These are phyloP conservation scores for Melanotaenia maccullochi DNA, from an alignment of 2,797 vertebrate genomes.

Conservation along the genomic window DNA sequence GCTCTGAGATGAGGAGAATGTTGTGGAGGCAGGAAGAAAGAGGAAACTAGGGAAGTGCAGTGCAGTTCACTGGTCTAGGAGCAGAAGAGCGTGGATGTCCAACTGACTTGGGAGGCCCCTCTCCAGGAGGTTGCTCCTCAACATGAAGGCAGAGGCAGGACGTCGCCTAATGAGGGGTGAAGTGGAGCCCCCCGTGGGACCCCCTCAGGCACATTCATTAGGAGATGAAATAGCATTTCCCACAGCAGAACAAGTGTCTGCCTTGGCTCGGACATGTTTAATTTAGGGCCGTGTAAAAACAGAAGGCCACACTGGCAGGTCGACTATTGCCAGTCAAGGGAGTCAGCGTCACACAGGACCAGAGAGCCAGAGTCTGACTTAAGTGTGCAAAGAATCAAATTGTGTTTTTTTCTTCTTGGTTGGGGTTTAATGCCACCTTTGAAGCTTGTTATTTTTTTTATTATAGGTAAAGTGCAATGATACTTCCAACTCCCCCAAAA, in stretches of 20 bases:
- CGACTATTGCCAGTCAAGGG: slow-evolving; percentile 42
- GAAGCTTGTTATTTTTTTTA: slow-evolving; percentile 31
- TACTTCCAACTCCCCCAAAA: slow-evolving; percentile 23
- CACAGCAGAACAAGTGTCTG: slow-evolving; percentile 74
- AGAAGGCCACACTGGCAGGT: slow-evolving; percentile 66
- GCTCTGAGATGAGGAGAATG: slow-evolving; percentile 26
- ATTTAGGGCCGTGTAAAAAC: slow-evolving; percentile 78
- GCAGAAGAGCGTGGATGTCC: slow-evolving; percentile 72
- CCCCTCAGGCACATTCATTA: slow-evolving; percentile 88
- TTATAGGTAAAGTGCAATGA: slow-evolving; percentile 64
- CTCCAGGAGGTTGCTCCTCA: slow-evolving; percentile 80
- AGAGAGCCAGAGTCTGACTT: slow-evolving; percentile 23
- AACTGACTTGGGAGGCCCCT: slow-evolving; percentile 74
- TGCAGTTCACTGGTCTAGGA: slow-evolving; percentile 62
- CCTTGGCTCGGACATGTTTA: slow-evolving; percentile 80
- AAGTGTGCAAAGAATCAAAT: slow-evolving; percentile 34
- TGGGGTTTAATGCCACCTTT: slow-evolving; percentile 30
- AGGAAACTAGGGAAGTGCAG: slow-evolving; percentile 30
- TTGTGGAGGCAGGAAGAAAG: slow-evolving; percentile 27
- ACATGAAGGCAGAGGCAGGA: slow-evolving; percentile 78
- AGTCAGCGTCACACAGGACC: slow-evolving; percentile 43
- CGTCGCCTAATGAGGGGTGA: slow-evolving; percentile 86
- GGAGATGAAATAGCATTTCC: slow-evolving; percentile 86
- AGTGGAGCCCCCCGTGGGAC: slow-evolving; percentile 81
- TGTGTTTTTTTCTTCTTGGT: not conserved